phyloP scores from a whole-genome alignment of 2,113 vertebrate genomes.

The Saccopteryx leptura region DNA sequence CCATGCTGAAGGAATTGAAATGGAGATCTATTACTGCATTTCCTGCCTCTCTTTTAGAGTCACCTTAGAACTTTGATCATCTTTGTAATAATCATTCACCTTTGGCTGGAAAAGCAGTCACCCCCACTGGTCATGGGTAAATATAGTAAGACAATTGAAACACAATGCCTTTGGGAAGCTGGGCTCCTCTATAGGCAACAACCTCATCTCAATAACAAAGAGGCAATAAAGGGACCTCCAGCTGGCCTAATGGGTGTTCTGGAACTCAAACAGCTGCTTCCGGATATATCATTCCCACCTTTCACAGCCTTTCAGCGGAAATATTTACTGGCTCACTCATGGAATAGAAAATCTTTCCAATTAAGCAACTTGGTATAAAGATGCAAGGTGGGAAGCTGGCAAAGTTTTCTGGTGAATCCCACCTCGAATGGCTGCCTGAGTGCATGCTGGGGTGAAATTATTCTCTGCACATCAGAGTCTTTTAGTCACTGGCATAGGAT shows the following conservation, averaged over 20 bases:
- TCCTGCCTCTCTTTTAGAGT: not conserved
- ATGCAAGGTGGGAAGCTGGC: constrained; percentile 7
- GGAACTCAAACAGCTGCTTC: constrained; percentile 79
- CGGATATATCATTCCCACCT: constrained; percentile 62
- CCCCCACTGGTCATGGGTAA: not conserved
- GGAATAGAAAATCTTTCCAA: constrained; percentile 1
- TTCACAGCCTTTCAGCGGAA: constrained; percentile 66
- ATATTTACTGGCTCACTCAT: constrained; percentile 25
- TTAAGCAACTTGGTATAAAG: constrained; percentile 36
- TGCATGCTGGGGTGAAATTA: accelerated
- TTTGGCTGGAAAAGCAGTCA: not conserved
- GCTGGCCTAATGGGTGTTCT: constrained; percentile 49
- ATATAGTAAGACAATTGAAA: not conserved
- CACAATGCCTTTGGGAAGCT: constrained; percentile 44
- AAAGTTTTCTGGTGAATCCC: constrained; percentile 26
- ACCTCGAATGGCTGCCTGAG: not conserved
- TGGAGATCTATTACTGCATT: not conserved
- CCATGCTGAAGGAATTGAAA: not conserved
- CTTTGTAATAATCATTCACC: constrained; percentile 40
- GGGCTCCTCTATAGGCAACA: not conserved
- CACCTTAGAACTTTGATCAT: not conserved
- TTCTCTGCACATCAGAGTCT: not conserved
- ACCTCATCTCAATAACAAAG: constrained; percentile 46
- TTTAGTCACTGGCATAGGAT: not conserved
- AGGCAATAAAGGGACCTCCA: constrained; percentile 39